These are phyloP conservation scores for Pangasius krempfi DNA, from an alignment of 2,797 vertebrate species.

Conservation along the genomic window DNA sequence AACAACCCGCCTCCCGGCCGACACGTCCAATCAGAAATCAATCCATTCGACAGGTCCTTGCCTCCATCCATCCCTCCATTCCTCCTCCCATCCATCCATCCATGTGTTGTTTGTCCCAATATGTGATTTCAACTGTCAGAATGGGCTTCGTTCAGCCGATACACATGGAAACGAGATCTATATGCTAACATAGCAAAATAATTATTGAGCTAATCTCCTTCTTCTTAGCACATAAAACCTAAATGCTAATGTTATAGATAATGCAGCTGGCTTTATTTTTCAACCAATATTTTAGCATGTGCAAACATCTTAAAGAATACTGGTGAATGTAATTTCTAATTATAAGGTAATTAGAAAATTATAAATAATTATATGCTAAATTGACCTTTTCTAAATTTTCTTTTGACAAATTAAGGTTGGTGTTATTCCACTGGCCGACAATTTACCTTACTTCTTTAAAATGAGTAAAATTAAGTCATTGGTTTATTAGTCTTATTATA, in stretches of 20 bases:
- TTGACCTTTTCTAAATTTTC: too few relatives aligned
- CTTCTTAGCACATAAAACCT: background rate
- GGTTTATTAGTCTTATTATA: too few relatives aligned
- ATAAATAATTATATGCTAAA: too few relatives aligned
- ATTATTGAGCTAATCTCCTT: background rate
- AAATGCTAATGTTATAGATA: background rate
- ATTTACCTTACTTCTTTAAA: background rate
- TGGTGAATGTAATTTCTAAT: too few relatives aligned
- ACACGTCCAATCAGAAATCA: conserved; percentile 61
- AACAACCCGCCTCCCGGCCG: conserved; percentile 6
- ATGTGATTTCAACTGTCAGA: background rate
- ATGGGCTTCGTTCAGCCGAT: background rate
- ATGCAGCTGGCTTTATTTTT: background rate
- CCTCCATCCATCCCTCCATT: background rate
- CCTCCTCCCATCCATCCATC: background rate
- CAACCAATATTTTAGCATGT: too few relatives aligned
- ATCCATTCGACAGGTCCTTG: conserved; percentile 42
- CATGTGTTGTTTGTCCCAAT: background rate
- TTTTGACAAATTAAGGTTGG: background rate
- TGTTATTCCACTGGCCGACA: background rate
- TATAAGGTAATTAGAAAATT: too few relatives aligned
- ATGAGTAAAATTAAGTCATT: background rate
- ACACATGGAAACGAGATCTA: background rate
- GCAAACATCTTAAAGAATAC: too few relatives aligned
- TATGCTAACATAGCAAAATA: background rate